Evolutionary conservation across 2,113 vertebrate species (phyloP).

Genomic region (Caracal caracal): DNA sequence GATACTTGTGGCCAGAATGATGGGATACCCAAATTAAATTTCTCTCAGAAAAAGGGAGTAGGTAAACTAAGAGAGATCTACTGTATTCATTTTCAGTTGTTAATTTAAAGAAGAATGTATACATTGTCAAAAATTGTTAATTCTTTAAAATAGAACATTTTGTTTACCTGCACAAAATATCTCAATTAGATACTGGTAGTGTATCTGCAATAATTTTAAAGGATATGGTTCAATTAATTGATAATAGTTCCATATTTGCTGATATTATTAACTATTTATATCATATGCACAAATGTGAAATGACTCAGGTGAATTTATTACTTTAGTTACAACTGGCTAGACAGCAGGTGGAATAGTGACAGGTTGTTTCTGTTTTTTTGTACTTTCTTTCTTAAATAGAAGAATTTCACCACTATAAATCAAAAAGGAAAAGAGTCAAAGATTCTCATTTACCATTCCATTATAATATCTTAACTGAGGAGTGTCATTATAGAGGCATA

Average conservation of each 20-base stretch:
- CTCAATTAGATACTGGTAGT: background rate
- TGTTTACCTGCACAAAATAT: background rate
- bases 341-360: background rate
- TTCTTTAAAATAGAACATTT: background rate
- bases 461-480: background rate
- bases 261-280: background rate
- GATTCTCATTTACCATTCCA: background rate
- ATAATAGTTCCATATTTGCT: background rate
- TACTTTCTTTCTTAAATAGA: background rate
- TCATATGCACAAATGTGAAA: background rate
- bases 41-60: background rate
- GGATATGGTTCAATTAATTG: background rate
- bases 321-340: background rate
- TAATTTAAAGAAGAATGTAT: background rate
- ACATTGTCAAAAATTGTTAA: background rate
- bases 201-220: background rate
- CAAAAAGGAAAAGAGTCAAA: background rate
- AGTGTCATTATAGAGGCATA: constrained; percentile 1
- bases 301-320: background rate
- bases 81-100: background rate
- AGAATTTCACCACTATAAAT: background rate
- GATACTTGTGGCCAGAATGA: background rate
- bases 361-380: constrained; percentile 21
- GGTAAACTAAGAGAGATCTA: background rate
- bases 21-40: background rate